Base-by-base conservation (phyloP, 2,888 invertebrate genomes). In the Heteropelma amictum region DNA sequence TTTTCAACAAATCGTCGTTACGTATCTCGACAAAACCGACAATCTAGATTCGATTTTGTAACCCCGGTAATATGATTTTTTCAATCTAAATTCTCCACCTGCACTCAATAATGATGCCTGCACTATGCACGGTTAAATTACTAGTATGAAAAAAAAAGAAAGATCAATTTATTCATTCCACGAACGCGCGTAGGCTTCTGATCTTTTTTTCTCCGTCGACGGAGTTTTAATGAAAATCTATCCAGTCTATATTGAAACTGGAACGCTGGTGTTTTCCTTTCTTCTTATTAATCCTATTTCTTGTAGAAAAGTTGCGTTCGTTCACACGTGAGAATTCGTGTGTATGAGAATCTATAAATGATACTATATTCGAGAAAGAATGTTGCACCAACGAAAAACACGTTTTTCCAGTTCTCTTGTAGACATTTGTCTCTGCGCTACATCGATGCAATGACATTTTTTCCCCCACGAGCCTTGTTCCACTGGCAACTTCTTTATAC, bases 331-430 rank as follows among this genome's bases (percentile, higher is more conserved):
- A 56, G 40, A 53, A 53, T 30, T 33, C n/a, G 33, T 19, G 45
- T 10, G 45, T n/a, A 5, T 21, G 23, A n/a, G 45, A 45, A 45
- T 45, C 23, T 21, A 45, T 45, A 45, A 45, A 45, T 21, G 21
- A 45, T 19, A 21, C 45, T 45, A 1, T 19, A 21, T 21, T 10
- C n/a, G 45, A 45, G 21, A 19, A 21, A 45, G 45, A 45, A 45
- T 45, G 45, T 28, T n/a, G 30, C 19, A 7, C 17, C 8, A 53
- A 5, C 19, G 28, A 49, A 58, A 58, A 72, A 72, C 72, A 61
- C 49, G 72, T 72, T 72, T 21, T 47, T 60, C 72, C 65, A 72
- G 72, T 72, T 54, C n/a, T 49, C n/a, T 38, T 42, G 42, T 54
- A 30, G 14, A 54, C 40, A 51, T 69, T 63, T 38, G 68, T 69